A percentile compares a stretch with the other conserved stretches of the same genome.
phyloP scores from a whole-genome alignment of 2,888 invertebrate species.

The Caenorhabditis angaria region DNA sequence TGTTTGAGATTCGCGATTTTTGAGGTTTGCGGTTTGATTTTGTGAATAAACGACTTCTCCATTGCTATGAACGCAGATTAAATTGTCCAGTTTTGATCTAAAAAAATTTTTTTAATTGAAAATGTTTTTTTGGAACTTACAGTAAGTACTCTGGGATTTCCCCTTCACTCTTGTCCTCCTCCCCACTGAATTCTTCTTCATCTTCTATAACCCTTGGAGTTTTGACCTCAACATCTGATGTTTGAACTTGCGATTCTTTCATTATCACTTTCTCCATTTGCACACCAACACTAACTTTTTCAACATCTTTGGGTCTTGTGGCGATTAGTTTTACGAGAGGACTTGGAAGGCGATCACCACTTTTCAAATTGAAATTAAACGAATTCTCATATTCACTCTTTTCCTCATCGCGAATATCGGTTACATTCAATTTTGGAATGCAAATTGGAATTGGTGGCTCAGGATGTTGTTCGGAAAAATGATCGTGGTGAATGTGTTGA shows the following conservation, averaged over 20 bases:
- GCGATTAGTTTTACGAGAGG: slow-evolving; percentile 3
- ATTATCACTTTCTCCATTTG: not conserved
- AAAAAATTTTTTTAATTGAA: too few species aligned
- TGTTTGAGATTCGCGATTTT: not conserved
- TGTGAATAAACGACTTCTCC: slow-evolving; percentile 18
- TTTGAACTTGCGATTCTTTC: slow-evolving; percentile 26
- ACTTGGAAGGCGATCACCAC: not conserved
- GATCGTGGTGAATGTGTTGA: too few species aligned
- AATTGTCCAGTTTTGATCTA: not conserved
- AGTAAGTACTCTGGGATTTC: slow-evolving; percentile 9
- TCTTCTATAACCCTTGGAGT: not conserved
- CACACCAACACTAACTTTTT: slow-evolving; percentile 5
- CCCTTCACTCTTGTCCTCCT: slow-evolving; percentile 25
- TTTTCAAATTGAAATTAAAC: not conserved
- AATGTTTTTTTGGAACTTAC: not conserved
- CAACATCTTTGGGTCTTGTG: slow-evolving; percentile 16
- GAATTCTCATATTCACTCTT: not conserved
- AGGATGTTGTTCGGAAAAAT: not conserved
- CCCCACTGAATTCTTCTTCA: not conserved
- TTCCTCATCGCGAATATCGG: not conserved
- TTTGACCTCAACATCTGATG: slow-evolving; percentile 11
- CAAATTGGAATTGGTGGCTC: not conserved
- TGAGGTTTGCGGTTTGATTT: not conserved
- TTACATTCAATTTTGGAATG: not conserved
- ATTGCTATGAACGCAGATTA: slow-evolving; percentile 19